Evolutionary conservation across 2,797 vertebrate genomes (phyloP), one percentile per base, ranked within the genome.

Genomic region (Gallinago stenura): DNA sequence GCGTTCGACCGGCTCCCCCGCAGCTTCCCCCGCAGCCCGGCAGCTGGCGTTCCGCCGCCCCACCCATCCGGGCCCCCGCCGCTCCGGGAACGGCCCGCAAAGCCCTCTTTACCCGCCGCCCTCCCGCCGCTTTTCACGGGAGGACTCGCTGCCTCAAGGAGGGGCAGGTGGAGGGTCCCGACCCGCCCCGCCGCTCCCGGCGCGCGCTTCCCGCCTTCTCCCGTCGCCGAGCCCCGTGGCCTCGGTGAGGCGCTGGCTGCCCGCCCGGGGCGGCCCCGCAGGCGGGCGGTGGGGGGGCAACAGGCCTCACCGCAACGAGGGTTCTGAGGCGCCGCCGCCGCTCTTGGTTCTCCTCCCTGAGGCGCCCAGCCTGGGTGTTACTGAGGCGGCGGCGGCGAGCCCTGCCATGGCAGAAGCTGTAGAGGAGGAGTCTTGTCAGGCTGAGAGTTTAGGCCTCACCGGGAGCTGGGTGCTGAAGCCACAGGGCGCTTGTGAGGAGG

Each of bases 1-100:
- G 6, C 10, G 5, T n/a, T 31, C 0, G 18, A 7, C 19, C 3
- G 1, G 1, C 7, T 16, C 28, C 1, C 6, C 0, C 8, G 24
- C 11, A 30, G 16, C 35, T 5, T 16, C 28, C 1, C 6, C 0
- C 8, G 24, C 12, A 30, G 16, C 35, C 6, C 4, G 1, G 3
- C 6, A 0, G 4, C 10, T 19, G 7, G 2, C 16, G 4, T 20
- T 3, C 30, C 12, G 37, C 18, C 25, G 5, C 22, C 24, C 25
- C 15, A 5, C 5, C 4, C 33, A 1, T 25, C 10, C 1, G 1
- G 13, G 8, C 16, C 16, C 26, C 9, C 5, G 4, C 1, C 4
- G 0, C 4, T 1, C 20, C 4, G 2, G 4, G 6, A 16, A 3
- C 6, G 1, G 5, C 26, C 6, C 2, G 5, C 4, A 26, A 10